Base-by-base conservation (phyloP, 1,140 invertebrate genomes). In the Leptinotarsa undecemlineata region DNA sequence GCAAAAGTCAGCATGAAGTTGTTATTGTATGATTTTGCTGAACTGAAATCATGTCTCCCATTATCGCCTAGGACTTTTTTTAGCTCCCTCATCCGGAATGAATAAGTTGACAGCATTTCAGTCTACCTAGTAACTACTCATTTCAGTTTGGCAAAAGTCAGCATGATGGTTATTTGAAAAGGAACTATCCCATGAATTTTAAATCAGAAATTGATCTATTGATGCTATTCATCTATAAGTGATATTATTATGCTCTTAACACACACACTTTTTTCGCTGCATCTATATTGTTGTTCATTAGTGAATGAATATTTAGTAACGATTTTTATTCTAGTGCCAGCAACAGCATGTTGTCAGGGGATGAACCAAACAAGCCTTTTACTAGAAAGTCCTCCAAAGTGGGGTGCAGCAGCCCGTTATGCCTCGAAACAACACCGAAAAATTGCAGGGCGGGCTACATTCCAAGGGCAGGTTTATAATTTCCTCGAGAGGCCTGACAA, bases 401-500 rank as follows among this genome's bases (percentile, higher is more conserved):
- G 85, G 85, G 85, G 86, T 8, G 85, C 85, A 67, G 85, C 85
- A 3, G 87, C 86, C 42, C 84, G 88, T 71, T 90, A 89, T 77
- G 85, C 87, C 70, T 85, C 88, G 62, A 88, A 88, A 74, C 88
- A 90, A 80, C 89, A 89, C 84, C 85, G 88, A 21, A 87, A 88
- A 75, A 85, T 86, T 60, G 88, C 88, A 68, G 88, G 89, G 51
- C 87, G 90, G 79, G 90, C 90, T 48, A 91, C 90, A 14, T 90
- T 91, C 80, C 90, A 91, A 79, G 90, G 90, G 48, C 90, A 91
- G 84, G 90, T 94, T 19, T 95, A 95, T 87, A 95, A 95, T 84
- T 95, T 94, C 84, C 86, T 95, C 73, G 93, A 94, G 84, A 85
- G 93, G 78, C 93, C 93, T n/a, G 92, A 92, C 67, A 93, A 92